Conservation (phyloP, 2,888 invertebrate species). For the Tillus elongatus region DNA sequence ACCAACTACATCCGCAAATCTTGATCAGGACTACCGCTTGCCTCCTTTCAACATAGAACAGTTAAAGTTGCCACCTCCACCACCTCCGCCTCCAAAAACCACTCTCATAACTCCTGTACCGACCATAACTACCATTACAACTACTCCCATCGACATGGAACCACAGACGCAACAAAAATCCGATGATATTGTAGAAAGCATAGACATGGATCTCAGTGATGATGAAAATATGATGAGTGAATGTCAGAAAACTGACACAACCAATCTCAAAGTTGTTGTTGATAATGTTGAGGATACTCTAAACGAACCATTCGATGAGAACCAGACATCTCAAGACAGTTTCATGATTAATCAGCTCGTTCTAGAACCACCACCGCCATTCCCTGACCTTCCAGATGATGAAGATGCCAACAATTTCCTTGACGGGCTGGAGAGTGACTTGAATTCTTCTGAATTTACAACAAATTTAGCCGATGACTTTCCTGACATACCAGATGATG, state of each 20-base stretch:
- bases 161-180: slow-evolving; percentile 19
- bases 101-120: slow-evolving; percentile 16
- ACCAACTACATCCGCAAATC: slow-evolving; percentile 6
- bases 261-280: slow-evolving; percentile 18
- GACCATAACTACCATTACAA: slow-evolving; percentile 10
- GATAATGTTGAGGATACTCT: slow-evolving; percentile 10
- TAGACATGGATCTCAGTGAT: slow-evolving; percentile 82
- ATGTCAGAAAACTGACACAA: slow-evolving; percentile 10
- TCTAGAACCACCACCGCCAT: slow-evolving; percentile 35
- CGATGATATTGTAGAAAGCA: slow-evolving; percentile 66
- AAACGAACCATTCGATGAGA: slow-evolving; percentile 7
- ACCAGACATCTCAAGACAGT: slow-evolving; percentile 3
- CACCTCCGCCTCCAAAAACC: slow-evolving; percentile 43
- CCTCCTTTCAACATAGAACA: slow-evolving; percentile 31
- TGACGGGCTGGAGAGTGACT: slow-evolving; percentile 34
- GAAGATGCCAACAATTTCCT: slow-evolving; percentile 36
- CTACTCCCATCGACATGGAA: not conserved
- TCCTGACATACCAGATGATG: too few relatives aligned
- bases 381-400: slow-evolving; percentile 38
- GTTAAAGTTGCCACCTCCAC: slow-evolving; percentile 40
- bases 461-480: too few relatives aligned
- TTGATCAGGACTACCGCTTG: slow-evolving; percentile 38
- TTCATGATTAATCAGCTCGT: too few relatives aligned
- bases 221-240: slow-evolving; percentile 47
- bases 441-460: too few relatives aligned